phyloP scores from a whole-genome alignment of 2,113 vertebrate genomes.

The Crypturellus undulatus region DNA sequence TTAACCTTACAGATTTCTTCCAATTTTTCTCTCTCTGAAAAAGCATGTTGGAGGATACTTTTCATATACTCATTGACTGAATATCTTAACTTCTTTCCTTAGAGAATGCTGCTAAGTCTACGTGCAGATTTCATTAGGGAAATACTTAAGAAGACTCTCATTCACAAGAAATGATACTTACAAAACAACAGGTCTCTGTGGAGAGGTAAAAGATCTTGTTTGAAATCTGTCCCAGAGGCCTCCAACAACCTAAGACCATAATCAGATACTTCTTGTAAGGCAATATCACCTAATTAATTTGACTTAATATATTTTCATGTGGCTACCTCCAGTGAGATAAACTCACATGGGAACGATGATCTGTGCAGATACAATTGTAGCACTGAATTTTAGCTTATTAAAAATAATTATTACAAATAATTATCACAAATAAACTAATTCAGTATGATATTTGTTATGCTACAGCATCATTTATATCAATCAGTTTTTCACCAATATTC shows the following conservation, averaged over 20 bases:
- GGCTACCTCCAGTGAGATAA: background rate
- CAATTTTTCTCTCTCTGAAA: background rate
- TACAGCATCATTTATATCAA: background rate
- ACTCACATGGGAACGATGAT: background rate
- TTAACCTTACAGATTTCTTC: background rate
- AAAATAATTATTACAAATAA: background rate
- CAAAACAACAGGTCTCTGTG: slow-evolving; percentile 73
- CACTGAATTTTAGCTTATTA: background rate
- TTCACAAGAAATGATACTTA: slow-evolving; percentile 61
- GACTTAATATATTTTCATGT: background rate
- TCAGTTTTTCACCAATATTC: background rate
- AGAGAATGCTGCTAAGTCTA: background rate
- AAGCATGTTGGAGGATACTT: background rate
- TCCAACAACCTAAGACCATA: slow-evolving; percentile 71
- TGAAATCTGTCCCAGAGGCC: slow-evolving; percentile 81
- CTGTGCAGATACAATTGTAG: background rate
- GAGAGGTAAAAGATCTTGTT: slow-evolving; percentile 64
- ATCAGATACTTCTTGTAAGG: background rate
- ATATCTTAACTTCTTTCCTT: background rate
- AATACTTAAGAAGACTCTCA: background rate
- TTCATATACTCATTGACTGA: background rate
- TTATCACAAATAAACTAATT: background rate
- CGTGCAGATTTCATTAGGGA: background rate
- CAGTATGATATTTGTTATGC: background rate
- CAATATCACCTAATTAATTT: background rate